Evolutionary conservation across 2,888 invertebrate species (phyloP).

Genomic region (Teleogryllus oceanicus): DNA sequence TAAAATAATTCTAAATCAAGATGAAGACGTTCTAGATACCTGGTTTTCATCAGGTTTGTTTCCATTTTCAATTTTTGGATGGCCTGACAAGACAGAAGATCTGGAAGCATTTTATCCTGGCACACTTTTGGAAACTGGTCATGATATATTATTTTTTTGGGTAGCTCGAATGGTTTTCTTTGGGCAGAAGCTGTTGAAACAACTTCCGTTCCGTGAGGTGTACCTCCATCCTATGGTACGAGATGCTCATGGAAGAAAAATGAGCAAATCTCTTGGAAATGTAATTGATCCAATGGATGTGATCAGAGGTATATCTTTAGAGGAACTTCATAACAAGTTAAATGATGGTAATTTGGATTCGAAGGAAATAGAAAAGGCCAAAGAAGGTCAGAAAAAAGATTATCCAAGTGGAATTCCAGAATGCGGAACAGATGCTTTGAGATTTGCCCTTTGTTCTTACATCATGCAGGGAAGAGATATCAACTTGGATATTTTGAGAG

Average conservation of each 20-base stretch:
- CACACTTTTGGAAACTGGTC: conserved; percentile 89
- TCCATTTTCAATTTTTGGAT: conserved; percentile 94
- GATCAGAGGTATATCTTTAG: conserved; percentile 78
- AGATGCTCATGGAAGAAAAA: conserved; percentile 97
- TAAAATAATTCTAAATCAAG: conserved; percentile 63
- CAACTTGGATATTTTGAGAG: conserved; percentile 91
- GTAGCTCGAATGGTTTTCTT: conserved; percentile 99
- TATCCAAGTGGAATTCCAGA: conserved; percentile 91
- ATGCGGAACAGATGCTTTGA: conserved; percentile 90
- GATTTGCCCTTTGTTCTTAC: conserved; percentile 87
- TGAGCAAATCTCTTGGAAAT: conserved; percentile 98
- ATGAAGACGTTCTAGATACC: conserved; percentile 96
- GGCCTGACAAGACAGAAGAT: conserved; percentile 79
- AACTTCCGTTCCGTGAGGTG: conserved; percentile 89
- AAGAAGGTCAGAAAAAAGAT: conserved; percentile 58
- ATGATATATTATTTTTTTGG: conserved; percentile 99
- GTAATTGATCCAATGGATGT: conserved; percentile 97
- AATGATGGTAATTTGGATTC: conserved; percentile 79
- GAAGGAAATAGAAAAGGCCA: conserved; percentile 73
- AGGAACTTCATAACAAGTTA: conserved; percentile 70
- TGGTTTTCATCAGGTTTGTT: conserved; percentile 98
- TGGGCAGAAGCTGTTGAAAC: conserved; percentile 81
- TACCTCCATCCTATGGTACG: conserved; percentile 96
- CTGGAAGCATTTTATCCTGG: conserved; percentile 87
- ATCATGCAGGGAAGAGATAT: conserved; percentile 86